Conservation (phyloP, 2,888 invertebrate species). For the Caenorhabditis imperialis region DNA sequence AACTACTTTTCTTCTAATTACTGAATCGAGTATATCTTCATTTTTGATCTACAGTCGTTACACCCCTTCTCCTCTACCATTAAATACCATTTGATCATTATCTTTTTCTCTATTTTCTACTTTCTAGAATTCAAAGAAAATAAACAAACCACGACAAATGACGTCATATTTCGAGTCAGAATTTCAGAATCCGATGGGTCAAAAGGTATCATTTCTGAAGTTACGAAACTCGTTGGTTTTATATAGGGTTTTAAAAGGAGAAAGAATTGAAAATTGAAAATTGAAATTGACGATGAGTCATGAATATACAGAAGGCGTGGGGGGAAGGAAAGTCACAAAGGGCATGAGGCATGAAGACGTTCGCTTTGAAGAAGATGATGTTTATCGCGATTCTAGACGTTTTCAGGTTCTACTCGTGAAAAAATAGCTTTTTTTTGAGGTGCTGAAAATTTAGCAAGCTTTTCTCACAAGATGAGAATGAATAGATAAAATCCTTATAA, state of each 20-base stretch:
- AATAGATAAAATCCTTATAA: not conserved
- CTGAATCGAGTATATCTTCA: too few species aligned
- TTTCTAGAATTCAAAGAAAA: not conserved
- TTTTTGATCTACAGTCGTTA: not conserved
- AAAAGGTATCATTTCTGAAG: slow-evolving; percentile 44
- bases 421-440: too few species aligned
- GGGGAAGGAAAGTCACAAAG: too few species aligned
- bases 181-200: slow-evolving; percentile 38
- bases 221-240: too few species aligned
- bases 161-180: slow-evolving; percentile 46
- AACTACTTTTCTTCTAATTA: not conserved
- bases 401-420: too few species aligned
- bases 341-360: too few species aligned
- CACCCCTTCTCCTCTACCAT: not conserved
- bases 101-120: too few species aligned
- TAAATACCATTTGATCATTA: not conserved
- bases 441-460: too few species aligned
- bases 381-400: too few species aligned
- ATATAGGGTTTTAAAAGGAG: slow-evolving; percentile 2
- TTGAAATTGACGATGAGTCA: slow-evolving; percentile 4
- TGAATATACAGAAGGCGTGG: slow-evolving; percentile 6
- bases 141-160: slow-evolving; percentile 53
- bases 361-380: not conserved
- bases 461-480: slow-evolving; percentile 2
- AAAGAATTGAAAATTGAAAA: slow-evolving; percentile 10